Conservation (phyloP, 2,113 vertebrate genomes). For the Centropus bengalensis region DNA sequence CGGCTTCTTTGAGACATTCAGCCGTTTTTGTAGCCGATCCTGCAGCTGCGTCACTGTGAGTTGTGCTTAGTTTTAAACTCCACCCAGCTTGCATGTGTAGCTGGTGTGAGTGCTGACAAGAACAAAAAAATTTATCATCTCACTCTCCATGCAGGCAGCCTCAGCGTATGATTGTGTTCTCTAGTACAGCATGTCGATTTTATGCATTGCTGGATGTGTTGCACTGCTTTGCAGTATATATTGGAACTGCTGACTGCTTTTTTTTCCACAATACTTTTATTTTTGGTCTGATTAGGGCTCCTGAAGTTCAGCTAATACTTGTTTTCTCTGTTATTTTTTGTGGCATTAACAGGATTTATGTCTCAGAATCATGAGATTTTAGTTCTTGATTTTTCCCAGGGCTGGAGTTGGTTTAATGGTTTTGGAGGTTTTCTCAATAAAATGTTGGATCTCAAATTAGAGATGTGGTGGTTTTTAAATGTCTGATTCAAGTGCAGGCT, state of each 20-base stretch:
- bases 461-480: fast-evolving
- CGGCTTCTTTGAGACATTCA: background rate
- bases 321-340: background rate
- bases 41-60: background rate
- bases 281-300: background rate
- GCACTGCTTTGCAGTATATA: background rate
- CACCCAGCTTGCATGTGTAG: background rate
- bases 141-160: background rate
- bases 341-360: background rate
- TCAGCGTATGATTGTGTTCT: background rate
- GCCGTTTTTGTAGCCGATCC: background rate
- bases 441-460: background rate
- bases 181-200: conserved; percentile 7
- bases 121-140: conserved; percentile 5
- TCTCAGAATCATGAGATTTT: background rate
- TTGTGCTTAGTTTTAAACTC: background rate
- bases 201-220: background rate
- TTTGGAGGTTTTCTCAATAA: background rate
- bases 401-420: background rate
- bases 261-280: background rate
- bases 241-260: background rate
- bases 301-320: background rate
- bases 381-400: background rate
- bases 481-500: background rate
- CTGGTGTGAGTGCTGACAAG: background rate